These are phyloP conservation scores for Alsophila aescularia DNA, from an alignment of 2,888 invertebrate genomes.

Conservation along the genomic window DNA sequence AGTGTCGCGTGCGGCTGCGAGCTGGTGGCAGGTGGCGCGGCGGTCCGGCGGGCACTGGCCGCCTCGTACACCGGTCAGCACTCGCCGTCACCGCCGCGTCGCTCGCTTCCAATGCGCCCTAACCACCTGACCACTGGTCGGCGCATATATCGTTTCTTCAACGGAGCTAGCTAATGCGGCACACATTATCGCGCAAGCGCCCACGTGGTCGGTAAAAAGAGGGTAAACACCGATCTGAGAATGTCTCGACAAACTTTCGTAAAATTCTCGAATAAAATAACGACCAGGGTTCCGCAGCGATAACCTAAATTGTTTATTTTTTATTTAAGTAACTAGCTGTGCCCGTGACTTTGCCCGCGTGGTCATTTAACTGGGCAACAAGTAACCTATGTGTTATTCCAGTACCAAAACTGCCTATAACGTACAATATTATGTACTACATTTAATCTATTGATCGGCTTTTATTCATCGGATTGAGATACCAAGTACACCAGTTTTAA, in stretches of 20 bases:
- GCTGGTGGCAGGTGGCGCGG: slow-evolving; percentile 25
- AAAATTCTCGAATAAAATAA: background rate
- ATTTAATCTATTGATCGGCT: no score
- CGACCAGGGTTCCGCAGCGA: background rate
- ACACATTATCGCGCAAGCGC: slow-evolving; percentile 61
- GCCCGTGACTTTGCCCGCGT: no score
- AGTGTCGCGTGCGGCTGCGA: background rate
- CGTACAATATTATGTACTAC: no score
- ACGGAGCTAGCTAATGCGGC: slow-evolving; percentile 40
- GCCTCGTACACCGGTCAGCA: slow-evolving; percentile 48
- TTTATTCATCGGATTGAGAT: no score
- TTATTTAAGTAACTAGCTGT: no score
- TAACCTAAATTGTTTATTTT: no score
- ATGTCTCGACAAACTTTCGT: background rate
- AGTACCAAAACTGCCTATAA: no score
- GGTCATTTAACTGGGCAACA: no score
- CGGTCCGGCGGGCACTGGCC: slow-evolving; percentile 38
- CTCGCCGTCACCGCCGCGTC: slow-evolving; percentile 9
- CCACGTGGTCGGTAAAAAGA: slow-evolving; percentile 39
- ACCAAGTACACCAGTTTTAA: no score
- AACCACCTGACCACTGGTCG: slow-evolving; percentile 22
- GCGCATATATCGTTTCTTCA: slow-evolving; percentile 9
- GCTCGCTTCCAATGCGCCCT: background rate
- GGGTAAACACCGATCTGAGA: slow-evolving; percentile 34
- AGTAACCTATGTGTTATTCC: no score